Conservation (phyloP, 2,888 invertebrate genomes). For the Eurois occulta region DNA sequence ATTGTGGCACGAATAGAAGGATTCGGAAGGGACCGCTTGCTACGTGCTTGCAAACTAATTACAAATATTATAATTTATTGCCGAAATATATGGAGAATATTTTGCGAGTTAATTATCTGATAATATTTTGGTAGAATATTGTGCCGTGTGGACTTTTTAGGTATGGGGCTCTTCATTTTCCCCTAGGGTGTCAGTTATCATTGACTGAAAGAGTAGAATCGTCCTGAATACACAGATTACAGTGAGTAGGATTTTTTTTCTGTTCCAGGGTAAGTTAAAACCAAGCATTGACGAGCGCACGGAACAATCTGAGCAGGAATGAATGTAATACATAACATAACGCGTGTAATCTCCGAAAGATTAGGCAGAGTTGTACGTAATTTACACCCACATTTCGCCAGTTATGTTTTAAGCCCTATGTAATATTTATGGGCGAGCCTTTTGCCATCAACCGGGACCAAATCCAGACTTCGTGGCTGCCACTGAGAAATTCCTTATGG, state of each 20-base stretch:
- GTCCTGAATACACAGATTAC: neutral
- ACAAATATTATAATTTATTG: conserved; percentile 63
- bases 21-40: conserved; percentile 49
- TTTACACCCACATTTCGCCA: too few relatives aligned
- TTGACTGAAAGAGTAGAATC: conserved; percentile 7
- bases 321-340: too few relatives aligned
- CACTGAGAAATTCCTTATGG: too few relatives aligned
- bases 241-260: neutral
- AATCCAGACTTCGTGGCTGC: too few relatives aligned
- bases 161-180: conserved; percentile 6
- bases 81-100: conserved; percentile 56
- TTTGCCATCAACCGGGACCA: too few relatives aligned
- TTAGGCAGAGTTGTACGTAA: too few relatives aligned
- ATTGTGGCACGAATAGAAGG: conserved; percentile 45
- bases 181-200: conserved; percentile 30
- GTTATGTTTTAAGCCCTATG: too few relatives aligned
- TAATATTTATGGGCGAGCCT: too few relatives aligned
- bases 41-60: conserved; percentile 63
- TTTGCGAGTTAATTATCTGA: conserved; percentile 60
- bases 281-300: too few relatives aligned
- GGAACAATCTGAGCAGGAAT: too few relatives aligned
- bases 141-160: conserved; percentile 1
- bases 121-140: conserved; percentile 54
- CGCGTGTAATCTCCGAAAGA: too few relatives aligned
- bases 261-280: neutral